Percentiles rank a stretch among this genome's conserved stretches.
Conservation (phyloP, 53 echinoderm and acorn worm genomes). For the Hippasteria phrygiana region DNA sequence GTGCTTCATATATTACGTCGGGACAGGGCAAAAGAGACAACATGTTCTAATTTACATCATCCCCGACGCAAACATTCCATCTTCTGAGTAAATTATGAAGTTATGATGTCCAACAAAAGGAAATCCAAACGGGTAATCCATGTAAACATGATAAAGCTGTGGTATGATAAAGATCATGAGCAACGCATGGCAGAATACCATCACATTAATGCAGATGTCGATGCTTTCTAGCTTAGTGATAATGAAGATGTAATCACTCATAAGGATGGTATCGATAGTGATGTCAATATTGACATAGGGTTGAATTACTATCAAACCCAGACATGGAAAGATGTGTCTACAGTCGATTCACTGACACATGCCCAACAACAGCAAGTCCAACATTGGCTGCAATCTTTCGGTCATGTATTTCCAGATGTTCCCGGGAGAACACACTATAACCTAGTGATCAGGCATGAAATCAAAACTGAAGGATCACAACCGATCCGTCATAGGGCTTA, state of each 20-base stretch:
- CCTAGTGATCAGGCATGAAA: slow-evolving; percentile 1
- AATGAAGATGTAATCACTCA: background rate
- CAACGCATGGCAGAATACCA: slow-evolving; percentile 42
- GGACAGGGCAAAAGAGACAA: too few species aligned
- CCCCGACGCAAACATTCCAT: too few species aligned
- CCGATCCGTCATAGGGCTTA: slow-evolving; percentile 40
- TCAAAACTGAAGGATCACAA: slow-evolving; percentile 2
- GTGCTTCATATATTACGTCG: too few species aligned
- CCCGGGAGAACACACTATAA: slow-evolving; percentile 59
- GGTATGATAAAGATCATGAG: slow-evolving; percentile 38
- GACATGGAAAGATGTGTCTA: slow-evolving; percentile 42
- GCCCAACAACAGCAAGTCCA: slow-evolving; percentile 23
- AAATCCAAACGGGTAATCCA: slow-evolving; percentile 55
- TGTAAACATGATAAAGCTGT: slow-evolving; percentile 62
- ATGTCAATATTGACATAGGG: slow-evolving; percentile 7
- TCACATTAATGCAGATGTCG: slow-evolving; percentile 33
- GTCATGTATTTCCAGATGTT: slow-evolving; percentile 36
- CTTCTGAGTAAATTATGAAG: too few species aligned
- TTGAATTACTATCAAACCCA: slow-evolving; percentile 48
- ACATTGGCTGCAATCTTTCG: background rate
- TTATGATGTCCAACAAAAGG: slow-evolving; percentile 47
- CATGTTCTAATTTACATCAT: too few species aligned
- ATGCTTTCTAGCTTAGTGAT: slow-evolving; percentile 19
- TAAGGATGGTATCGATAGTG: background rate
- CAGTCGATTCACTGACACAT: slow-evolving; percentile 22